phyloP scores from a whole-genome alignment of 2,888 invertebrate genomes.

The Drosophila prolongata region DNA sequence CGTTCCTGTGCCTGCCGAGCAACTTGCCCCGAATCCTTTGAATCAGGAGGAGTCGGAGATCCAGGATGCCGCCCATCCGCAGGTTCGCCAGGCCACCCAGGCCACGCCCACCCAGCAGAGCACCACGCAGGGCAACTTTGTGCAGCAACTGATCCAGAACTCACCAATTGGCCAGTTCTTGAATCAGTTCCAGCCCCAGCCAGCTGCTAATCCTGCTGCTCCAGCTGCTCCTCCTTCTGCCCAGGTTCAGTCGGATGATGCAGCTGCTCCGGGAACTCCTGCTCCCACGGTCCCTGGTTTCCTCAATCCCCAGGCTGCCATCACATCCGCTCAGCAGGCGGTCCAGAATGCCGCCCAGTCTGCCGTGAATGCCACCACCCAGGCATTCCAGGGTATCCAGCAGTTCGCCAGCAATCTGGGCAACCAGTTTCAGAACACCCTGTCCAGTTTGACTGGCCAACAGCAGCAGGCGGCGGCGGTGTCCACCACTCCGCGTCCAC shows the following conservation, averaged over 20 bases:
- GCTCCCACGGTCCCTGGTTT: constrained; percentile 75
- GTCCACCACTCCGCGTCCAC: constrained; percentile 77
- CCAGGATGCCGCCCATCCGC: constrained; percentile 44
- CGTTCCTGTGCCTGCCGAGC: constrained; percentile 2
- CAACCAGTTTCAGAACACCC: constrained; percentile 77
- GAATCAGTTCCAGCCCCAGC: constrained; percentile 69
- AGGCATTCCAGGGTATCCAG: constrained; percentile 80
- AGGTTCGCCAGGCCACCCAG: constrained; percentile 77
- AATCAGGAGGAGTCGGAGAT: constrained; percentile 9
- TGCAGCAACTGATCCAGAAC: constrained; percentile 81
- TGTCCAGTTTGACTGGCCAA: constrained; percentile 73
- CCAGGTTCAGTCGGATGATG: constrained; percentile 52
- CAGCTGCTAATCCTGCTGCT: constrained; percentile 2
- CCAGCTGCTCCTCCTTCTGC: background rate
- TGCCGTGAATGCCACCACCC: constrained; percentile 75
- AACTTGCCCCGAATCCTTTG: background rate
- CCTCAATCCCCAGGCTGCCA: constrained; percentile 70
- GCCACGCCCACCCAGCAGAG: constrained; percentile 70
- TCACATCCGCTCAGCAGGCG: constrained; percentile 70
- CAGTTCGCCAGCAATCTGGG: constrained; percentile 79
- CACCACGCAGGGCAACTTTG: constrained; percentile 76
- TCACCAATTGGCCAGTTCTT: constrained; percentile 81
- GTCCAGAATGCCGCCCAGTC: constrained; percentile 74
- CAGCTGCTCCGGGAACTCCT: constrained; percentile 47
- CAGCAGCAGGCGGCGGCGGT: constrained; percentile 48